Base-by-base conservation (phyloP, 2,797 vertebrate genomes). In the Sebastes iracundus region DNA sequence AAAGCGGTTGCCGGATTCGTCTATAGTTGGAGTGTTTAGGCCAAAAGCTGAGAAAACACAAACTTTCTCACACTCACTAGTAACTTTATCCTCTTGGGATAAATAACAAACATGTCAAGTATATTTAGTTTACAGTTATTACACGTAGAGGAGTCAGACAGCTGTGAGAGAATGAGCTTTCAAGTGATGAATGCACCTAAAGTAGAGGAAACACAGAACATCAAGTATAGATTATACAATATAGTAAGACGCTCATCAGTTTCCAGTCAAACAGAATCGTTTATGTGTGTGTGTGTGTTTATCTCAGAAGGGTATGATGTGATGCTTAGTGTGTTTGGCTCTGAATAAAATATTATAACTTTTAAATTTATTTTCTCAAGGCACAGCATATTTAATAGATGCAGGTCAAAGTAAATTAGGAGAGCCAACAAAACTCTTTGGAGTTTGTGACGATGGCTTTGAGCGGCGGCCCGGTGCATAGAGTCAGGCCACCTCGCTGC, bases 341-440 rank as follows among this genome's bases (percentile, higher is more conserved):
- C 73, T 83, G 67, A 84, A 79, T 84, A 67, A 78, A 82, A 63
- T 53, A 64, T 61, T 68, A 63, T 60, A 68, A 67, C 13, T 35
- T 62, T 8, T 46, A 42, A 28, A 52, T 60, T 8, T 61, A 58
- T 81, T 77, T 73, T 73, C 46, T 76, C 71, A 94, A 94, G 93
- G 92, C 93, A 94, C 93, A 71, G 84, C 76, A 80, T 88, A 87
- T 56, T 76, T 28, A 75, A 87, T 67, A 85, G 88, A 84, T 80
- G 90, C 78, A 71, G 78, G 87, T 87, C 66, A 84, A 62, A 77
- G 70, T 68, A 81, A 85, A 70, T 83, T 25, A 82, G 68, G 13
- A 49, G 85, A 87, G 83, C 88, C 69, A n/a, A 74, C 22, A n/a
- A 32, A 86, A 80, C 82, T 87, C 87, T 87, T 88, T 85, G 84